A percentile compares a stretch with the other conserved stretches of the same genome.
Evolutionary conservation across 2,888 invertebrate genomes (phyloP).

Genomic region (Eremobia ochroleuca): DNA sequence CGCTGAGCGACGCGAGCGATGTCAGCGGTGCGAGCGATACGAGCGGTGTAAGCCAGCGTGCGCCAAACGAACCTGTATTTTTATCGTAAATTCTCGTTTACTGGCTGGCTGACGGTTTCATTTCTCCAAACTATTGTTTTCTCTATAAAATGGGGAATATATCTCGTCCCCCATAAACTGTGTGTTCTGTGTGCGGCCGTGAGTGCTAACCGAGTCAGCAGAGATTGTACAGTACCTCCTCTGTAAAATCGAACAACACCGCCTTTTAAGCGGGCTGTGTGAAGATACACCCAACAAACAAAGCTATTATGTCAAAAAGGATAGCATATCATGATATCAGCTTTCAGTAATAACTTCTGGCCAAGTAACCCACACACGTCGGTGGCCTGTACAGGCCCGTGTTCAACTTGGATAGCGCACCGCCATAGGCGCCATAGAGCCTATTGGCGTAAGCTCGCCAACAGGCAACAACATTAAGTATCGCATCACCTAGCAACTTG

Average conservation of each 20-base stretch:
- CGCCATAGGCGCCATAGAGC: background rate
- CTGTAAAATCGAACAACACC: background rate
- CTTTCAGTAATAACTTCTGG: background rate
- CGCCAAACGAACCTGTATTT: conserved; percentile 12
- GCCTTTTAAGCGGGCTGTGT: background rate
- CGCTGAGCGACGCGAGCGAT: background rate
- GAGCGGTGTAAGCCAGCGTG: background rate
- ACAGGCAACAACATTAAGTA: background rate
- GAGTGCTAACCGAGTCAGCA: background rate
- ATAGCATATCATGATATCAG: background rate
- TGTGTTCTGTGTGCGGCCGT: conserved; percentile 2
- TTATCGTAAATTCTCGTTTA: conserved; percentile 35
- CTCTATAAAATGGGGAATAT: background rate
- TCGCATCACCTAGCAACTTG: background rate
- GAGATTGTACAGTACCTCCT: background rate
- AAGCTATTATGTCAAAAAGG: background rate
- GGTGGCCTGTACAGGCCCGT: background rate
- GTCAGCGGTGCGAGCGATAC: background rate
- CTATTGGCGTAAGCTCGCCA: too few relatives aligned
- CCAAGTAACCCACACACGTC: background rate
- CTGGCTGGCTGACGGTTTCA: conserved; percentile 30
- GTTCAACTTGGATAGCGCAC: background rate
- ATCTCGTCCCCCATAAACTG: background rate
- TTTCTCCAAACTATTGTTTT: conserved; percentile 30
- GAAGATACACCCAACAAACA: background rate